Conservation (phyloP, 2,888 invertebrate genomes). For the Trissonchulus sp. region DNA sequence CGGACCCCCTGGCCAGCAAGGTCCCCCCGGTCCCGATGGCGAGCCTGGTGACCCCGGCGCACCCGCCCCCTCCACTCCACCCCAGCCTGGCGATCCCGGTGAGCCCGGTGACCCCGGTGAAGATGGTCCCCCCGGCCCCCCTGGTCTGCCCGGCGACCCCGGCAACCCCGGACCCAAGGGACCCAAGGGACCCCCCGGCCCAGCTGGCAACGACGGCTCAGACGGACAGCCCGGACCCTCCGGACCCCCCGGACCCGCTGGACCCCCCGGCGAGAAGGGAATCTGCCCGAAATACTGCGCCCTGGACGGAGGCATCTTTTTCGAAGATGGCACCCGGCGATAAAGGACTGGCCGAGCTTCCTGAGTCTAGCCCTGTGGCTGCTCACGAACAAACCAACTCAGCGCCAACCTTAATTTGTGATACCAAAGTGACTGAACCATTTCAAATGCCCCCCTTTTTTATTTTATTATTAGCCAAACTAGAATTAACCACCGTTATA, state of each 20-base stretch:
- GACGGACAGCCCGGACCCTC: constrained; percentile 37
- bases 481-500: too few species aligned
- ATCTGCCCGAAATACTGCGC: constrained; percentile 36
- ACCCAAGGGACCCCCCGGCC: constrained; percentile 41
- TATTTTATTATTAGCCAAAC: not conserved
- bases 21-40: constrained; percentile 37
- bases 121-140: constrained; percentile 27
- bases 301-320: constrained; percentile 26
- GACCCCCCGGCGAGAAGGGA: constrained; percentile 27
- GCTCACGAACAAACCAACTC: too few species aligned
- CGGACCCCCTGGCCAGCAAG: constrained; percentile 21
- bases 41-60: constrained; percentile 45
- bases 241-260: constrained; percentile 32
- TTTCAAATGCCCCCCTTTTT: not conserved
- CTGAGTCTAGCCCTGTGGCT: too few species aligned
- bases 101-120: constrained; percentile 37
- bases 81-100: constrained; percentile 34
- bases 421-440: too few species aligned
- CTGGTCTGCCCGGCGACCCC: constrained; percentile 39
- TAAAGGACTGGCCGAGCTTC: not conserved
- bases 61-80: constrained; percentile 41
- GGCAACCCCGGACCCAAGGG: constrained; percentile 46
- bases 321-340: constrained; percentile 24
- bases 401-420: too few species aligned
- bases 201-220: constrained; percentile 42